Evolutionary conservation across 1,140 invertebrate genomes (phyloP), one percentile per base, ranked within the genome.

Genomic region (Caerostris extrusa): DNA sequence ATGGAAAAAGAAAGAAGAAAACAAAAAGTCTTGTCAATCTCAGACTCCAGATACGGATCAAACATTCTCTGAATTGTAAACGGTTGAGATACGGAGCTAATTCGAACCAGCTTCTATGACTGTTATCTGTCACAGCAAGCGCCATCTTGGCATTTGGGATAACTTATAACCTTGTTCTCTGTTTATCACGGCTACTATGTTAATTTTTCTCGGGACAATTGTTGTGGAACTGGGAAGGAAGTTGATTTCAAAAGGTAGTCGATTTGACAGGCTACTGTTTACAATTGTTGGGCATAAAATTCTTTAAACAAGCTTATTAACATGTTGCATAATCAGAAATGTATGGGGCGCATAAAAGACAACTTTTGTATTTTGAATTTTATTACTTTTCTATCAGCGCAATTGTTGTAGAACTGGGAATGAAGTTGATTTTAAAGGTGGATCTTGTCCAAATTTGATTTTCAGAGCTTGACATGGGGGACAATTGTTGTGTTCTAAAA

Each of bases 41-140:
- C 12, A 55, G 53, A 83, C 3, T 83, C 53, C 7, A 83, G 81
- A 83, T 83, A 83, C n/a, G 3, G 50, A 83, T 83, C 81, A 83
- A n/a, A 82, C 77, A 82, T 83, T 67, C 53, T 56, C 53, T 83
- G 56, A 83, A 57, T 56, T n/a, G 10, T 12, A 7, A 56, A 83
- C 53, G 50, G 14, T 12, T 57, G 8, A 83, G 81, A 83, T 83
- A 83, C 4, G 5, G 56, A 12, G 81, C 55, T 83, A 83, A 83
- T 83, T 83, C 81, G 81, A 83, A 83, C 10, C 19, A 83, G 81
- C 50, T 83, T 83, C 53, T 83, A 53, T 57, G 81, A 83, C 81
- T 56, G 81, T 83, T 83, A 14, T 83, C 50, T 83, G 81, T 56
- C 81, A 83, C 8, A 12, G 5, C 17, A 55, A 83, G 81, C 81